Conservation (phyloP, 2,113 vertebrate species). For the Perca fluviatilis region DNA sequence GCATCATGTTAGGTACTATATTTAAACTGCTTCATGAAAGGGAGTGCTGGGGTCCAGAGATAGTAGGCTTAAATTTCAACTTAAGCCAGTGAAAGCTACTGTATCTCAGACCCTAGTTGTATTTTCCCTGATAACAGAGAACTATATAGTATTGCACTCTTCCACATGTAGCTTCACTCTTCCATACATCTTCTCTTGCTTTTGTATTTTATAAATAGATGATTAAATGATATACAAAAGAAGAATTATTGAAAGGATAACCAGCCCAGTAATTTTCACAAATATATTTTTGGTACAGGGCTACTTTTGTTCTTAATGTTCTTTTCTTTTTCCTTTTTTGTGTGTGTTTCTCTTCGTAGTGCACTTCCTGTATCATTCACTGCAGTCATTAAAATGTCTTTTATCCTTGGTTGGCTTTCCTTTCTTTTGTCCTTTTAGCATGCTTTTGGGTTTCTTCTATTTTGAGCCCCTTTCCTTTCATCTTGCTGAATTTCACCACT, state of each 20-base stretch:
- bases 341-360: slow-evolving; percentile 82
- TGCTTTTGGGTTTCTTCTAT: slow-evolving; percentile 50
- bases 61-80: slow-evolving; percentile 69
- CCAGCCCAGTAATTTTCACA: slow-evolving; percentile 44
- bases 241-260: slow-evolving; percentile 30
- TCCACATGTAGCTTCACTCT: background rate
- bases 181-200: slow-evolving; percentile 14
- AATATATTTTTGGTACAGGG: slow-evolving; percentile 57
- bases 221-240: slow-evolving; percentile 19
- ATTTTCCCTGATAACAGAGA: slow-evolving; percentile 23
- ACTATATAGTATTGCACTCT: background rate
- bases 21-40: slow-evolving; percentile 72
- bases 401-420: slow-evolving; percentile 82
- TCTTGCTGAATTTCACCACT: slow-evolving; percentile 15
- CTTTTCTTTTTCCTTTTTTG: slow-evolving; percentile 60
- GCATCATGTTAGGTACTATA: slow-evolving; percentile 78
- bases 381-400: slow-evolving; percentile 91
- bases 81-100: slow-evolving; percentile 45
- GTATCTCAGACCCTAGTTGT: background rate
- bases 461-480: slow-evolving; percentile 26
- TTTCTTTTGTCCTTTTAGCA: slow-evolving; percentile 73
- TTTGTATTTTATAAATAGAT: slow-evolving; percentile 53
- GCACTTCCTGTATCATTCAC: slow-evolving; percentile 88
- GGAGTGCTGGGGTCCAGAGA: slow-evolving; percentile 50
- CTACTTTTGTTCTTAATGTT: slow-evolving; percentile 64